These are phyloP conservation scores for Australoheros scitulus DNA, from an alignment of 2,113 vertebrate species.

Conservation along the genomic window DNA sequence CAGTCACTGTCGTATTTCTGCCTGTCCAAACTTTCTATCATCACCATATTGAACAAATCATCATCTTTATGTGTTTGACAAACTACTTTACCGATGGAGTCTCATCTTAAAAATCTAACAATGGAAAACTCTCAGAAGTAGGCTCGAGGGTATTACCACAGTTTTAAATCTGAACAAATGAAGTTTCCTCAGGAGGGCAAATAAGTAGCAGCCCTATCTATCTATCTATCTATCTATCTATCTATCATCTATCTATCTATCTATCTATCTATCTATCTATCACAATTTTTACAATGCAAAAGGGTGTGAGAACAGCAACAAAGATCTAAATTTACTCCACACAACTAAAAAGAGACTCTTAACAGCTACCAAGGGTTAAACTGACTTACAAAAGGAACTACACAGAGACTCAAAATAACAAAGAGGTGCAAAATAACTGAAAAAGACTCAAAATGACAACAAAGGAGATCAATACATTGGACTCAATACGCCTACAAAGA, in stretches of 20 bases:
- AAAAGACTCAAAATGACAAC: constrained; percentile 12
- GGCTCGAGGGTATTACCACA: not conserved
- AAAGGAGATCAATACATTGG: not conserved
- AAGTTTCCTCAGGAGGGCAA: not conserved
- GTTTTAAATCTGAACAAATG: not conserved
- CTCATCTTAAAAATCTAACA: not conserved
- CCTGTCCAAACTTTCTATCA: not conserved
- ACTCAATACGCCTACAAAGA: not conserved
- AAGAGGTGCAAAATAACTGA: constrained; percentile 5
- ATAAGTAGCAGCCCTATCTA: not conserved
- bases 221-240: not conserved
- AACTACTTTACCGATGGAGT: not conserved
- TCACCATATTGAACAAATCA: not conserved
- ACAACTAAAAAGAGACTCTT: not conserved
- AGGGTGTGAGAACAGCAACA: not conserved
- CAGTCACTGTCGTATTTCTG: not conserved
- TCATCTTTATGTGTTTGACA: constrained; percentile 6
- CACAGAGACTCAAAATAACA: not conserved
- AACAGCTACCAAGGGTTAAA: not conserved
- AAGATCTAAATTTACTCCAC: not conserved
- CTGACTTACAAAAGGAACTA: not conserved
- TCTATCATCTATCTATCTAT: too few relatives aligned
- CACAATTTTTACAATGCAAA: not conserved
- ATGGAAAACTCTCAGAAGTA: not conserved
- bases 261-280: not conserved